phyloP scores from a whole-genome alignment of 2,797 vertebrate genomes.

The Acipenser transmontanus region DNA sequence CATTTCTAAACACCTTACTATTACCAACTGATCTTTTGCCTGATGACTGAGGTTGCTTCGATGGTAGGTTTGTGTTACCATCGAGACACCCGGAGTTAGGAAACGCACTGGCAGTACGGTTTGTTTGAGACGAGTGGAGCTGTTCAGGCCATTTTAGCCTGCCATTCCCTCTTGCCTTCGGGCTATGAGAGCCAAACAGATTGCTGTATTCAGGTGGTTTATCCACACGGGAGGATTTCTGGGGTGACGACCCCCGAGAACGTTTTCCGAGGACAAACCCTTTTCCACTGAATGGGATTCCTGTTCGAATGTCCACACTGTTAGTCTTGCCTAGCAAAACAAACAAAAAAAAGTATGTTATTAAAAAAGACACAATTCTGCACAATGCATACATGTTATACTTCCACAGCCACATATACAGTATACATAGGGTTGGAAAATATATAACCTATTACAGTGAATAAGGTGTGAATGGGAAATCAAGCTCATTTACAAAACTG shows the following conservation, averaged over 20 bases:
- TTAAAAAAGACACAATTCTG: not conserved
- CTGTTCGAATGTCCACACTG: constrained; percentile 47
- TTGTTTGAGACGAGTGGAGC: not conserved
- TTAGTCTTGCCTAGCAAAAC: constrained; percentile 48
- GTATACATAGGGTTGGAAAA: no score
- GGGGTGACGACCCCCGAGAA: constrained; percentile 22
- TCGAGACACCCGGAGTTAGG: constrained; percentile 13
- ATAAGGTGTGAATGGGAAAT: no score
- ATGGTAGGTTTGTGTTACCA: not conserved
- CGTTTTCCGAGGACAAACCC: constrained; percentile 72
- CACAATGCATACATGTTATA: no score
- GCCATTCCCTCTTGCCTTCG: not conserved
- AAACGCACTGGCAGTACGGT: constrained; percentile 12
- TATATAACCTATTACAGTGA: no score
- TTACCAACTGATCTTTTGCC: constrained; percentile 57
- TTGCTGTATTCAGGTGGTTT: constrained; percentile 4
- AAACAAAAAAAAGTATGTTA: not conserved
- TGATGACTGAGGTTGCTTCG: constrained; percentile 14
- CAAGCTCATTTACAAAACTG: no score
- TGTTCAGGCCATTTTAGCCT: constrained; percentile 9
- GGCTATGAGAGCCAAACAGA: not conserved
- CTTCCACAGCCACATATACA: no score
- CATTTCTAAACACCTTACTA: constrained; percentile 54
- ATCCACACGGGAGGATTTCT: constrained; percentile 25
- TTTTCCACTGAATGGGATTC: constrained; percentile 76